A percentile compares a stretch with the other conserved stretches of the same genome.
phyloP scores from a whole-genome alignment of 2,113 vertebrate genomes.

The Ptilorrhoa leucosticta region DNA sequence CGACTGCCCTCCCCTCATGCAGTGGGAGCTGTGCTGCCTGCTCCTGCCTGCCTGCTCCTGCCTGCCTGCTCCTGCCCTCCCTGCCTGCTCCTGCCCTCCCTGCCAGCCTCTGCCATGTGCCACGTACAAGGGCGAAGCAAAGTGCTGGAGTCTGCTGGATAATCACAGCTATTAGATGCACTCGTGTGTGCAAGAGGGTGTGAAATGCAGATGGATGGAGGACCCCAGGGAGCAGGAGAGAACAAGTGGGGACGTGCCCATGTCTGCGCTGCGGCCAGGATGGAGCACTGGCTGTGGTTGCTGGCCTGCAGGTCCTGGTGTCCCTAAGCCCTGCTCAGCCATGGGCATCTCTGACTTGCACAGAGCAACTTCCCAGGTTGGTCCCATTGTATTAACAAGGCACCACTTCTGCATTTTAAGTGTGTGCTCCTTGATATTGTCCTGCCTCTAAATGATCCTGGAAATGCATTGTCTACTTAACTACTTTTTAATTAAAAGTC shows the following conservation, averaged over 20 bases:
- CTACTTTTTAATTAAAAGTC: slow-evolving; percentile 62
- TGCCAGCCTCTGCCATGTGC: not conserved
- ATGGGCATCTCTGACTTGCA: not conserved
- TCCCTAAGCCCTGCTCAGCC: not conserved
- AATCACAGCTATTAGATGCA: not conserved
- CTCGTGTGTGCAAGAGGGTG: not conserved
- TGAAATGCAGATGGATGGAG: slow-evolving; percentile 14
- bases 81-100: not conserved
- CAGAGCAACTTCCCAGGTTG: not conserved
- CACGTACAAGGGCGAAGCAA: not conserved
- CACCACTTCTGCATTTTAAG: not conserved
- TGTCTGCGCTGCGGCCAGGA: not conserved
- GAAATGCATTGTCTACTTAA: slow-evolving; percentile 41
- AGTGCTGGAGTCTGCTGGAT: not conserved
- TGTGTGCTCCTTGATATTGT: not conserved
- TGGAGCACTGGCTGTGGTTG: not conserved
- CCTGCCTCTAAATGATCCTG: slow-evolving; percentile 22
- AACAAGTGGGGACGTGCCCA: not conserved
- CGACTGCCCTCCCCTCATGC: accelerated
- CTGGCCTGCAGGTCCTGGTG: accelerated
- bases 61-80: not conserved
- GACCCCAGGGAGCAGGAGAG: not conserved
- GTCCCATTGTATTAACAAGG: not conserved
- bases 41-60: not conserved
- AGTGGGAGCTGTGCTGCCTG: not conserved